Evolutionary conservation across 1,140 invertebrate genomes (phyloP).

Genomic region (Hetaerina americana): DNA sequence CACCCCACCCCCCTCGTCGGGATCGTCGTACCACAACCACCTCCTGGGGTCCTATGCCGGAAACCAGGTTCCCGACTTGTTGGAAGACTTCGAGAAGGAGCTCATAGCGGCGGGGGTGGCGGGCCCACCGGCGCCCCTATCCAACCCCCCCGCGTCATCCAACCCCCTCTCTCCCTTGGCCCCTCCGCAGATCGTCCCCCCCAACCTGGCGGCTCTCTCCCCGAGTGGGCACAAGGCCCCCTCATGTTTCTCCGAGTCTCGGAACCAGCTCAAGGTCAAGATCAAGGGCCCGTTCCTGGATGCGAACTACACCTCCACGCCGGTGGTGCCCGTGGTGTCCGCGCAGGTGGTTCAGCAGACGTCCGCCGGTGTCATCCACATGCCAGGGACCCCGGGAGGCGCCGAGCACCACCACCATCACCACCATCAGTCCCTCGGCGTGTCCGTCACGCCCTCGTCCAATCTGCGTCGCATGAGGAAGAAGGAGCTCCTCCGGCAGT

Average conservation of each 20-base stretch:
- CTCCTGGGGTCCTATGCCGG: constrained; percentile 50
- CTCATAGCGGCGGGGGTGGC: constrained; percentile 39
- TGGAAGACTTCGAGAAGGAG: constrained; percentile 67
- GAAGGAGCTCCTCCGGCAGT: constrained; percentile 71
- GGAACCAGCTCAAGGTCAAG: constrained; percentile 78
- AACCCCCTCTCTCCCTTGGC: constrained; percentile 9
- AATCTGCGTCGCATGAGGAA: constrained; percentile 75
- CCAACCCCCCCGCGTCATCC: constrained; percentile 1
- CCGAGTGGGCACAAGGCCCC: constrained; percentile 21
- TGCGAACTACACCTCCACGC: constrained; percentile 49
- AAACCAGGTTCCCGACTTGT: constrained; percentile 46
- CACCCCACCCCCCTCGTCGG: neutral
- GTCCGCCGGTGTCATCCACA: constrained; percentile 2
- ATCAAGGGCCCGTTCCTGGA: constrained; percentile 77
- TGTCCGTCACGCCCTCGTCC: constrained; percentile 28
- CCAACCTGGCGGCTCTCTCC: neutral
- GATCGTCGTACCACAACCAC: constrained; percentile 41
- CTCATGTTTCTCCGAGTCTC: constrained; percentile 53
- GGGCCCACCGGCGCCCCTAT: neutral
- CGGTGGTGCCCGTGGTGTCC: constrained; percentile 25
- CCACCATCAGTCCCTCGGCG: neutral
- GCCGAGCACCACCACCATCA: constrained; percentile 5
- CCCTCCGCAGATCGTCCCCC: neutral
- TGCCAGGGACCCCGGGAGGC: constrained; percentile 31
- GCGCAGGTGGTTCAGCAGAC: neutral